Evolutionary conservation across 1,140 invertebrate species (phyloP).

Genomic region (Lepidurus couesii): DNA sequence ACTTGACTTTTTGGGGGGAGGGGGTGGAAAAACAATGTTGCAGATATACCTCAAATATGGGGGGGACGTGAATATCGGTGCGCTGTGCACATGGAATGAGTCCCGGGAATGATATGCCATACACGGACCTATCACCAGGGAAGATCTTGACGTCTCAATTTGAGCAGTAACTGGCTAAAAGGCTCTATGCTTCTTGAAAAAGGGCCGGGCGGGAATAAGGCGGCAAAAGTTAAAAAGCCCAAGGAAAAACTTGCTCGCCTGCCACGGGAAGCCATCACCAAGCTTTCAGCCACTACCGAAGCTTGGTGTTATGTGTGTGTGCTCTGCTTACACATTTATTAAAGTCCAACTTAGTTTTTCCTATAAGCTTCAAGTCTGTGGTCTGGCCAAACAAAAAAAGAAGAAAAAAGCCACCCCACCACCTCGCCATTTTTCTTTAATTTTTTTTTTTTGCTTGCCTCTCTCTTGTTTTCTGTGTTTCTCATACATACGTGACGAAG

Average conservation of each 20-base stretch:
- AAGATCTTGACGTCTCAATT: slow-evolving; percentile 22
- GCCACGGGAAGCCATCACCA: slow-evolving; percentile 1
- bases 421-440: slow-evolving; percentile 20
- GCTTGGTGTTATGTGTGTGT: background rate
- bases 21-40: background rate
- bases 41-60: background rate
- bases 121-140: background rate
- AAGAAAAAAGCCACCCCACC: slow-evolving; percentile 20
- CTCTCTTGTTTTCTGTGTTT: background rate
- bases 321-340: slow-evolving; percentile 19
- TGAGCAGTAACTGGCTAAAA: slow-evolving; percentile 19
- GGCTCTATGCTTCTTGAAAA: slow-evolving; percentile 19
- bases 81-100: slow-evolving; percentile 11
- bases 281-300: slow-evolving; percentile 18
- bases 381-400: slow-evolving; percentile 10
- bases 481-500: background rate
- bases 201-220: slow-evolving; percentile 10
- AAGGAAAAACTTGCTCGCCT: background rate
- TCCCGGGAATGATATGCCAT: slow-evolving; percentile 16
- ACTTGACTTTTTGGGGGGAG: background rate
- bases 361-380: background rate
- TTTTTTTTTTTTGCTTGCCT: slow-evolving; percentile 5
- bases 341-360: slow-evolving; percentile 7
- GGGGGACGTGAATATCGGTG: background rate
- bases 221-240: background rate